A percentile compares a stretch with the other conserved stretches of the same genome.
Conservation (phyloP, 2,113 vertebrate genomes). For the Carassius auratus region DNA sequence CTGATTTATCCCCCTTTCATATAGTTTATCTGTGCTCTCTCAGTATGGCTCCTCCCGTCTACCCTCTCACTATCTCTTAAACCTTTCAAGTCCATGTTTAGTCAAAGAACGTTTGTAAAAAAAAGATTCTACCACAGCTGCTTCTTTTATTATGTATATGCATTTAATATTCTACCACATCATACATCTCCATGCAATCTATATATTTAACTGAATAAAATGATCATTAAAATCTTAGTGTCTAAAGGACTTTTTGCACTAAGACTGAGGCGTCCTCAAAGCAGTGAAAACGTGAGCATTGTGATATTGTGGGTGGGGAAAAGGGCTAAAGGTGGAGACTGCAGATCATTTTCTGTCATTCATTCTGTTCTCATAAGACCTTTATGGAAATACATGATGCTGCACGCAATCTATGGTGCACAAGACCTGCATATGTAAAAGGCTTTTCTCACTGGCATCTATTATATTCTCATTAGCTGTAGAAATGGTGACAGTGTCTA, state of each 20-base stretch:
- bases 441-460: background rate
- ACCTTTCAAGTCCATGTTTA: background rate
- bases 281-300: background rate
- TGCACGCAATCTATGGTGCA: background rate
- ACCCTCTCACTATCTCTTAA: background rate
- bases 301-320: background rate
- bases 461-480: slow-evolving; percentile 8
- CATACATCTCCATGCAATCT: background rate
- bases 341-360: slow-evolving; percentile 19
- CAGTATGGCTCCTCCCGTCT: background rate
- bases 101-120: background rate
- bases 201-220: background rate
- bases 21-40: background rate
- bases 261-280: background rate
- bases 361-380: background rate
- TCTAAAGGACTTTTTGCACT: background rate
- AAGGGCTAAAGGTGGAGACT: background rate
- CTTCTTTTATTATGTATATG: background rate
- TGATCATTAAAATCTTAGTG: background rate
- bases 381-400: slow-evolving; percentile 13
- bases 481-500: slow-evolving; percentile 1
- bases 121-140: too few species aligned
- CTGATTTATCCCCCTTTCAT: slow-evolving; percentile 14
- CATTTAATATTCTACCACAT: background rate
- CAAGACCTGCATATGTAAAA: slow-evolving; percentile 20